Evolutionary conservation across 2,888 invertebrate genomes (phyloP), one percentile per base, ranked within the genome.

Genomic region (Cryptocephalus moraei): DNA sequence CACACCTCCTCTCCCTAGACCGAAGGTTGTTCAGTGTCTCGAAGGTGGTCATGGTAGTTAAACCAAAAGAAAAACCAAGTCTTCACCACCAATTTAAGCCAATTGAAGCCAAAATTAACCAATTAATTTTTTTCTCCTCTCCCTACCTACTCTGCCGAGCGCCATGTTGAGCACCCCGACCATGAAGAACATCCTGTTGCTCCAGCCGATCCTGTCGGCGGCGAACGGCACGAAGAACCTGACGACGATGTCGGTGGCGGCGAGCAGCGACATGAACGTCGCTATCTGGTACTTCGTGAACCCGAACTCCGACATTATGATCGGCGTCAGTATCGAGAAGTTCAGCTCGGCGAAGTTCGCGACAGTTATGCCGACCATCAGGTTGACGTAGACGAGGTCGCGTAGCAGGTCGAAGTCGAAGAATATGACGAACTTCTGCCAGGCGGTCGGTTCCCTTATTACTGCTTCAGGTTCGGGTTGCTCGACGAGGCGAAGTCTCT

Each of bases 261-360:
- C 84, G 50, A 85, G 70, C 39, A 83, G 66, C 0, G 85, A 84
- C 81, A 85, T 83, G 44, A 80, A 80, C 10, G 78, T 67, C 1
- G 86, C 84, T 1, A 81, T 80, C 67, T 84, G 72, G 4, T 72
- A 58, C 56, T 76, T 77, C 1, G 68, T 68, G 56, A 81, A 78
- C 0, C 81, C 77, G 58, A 80, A 82, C 58, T 84, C 85, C 12
- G 75, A 75, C n/a, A 86, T 68, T 55, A 86, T 82, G 53, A 85
- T 84, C 1, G 86, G 84, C 0, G 84, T 84, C 43, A 86, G 61
- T 43, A 85, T 76, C 1, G 84, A 82, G 62, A 86, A 86, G 63
- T 86, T 86, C 8, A 84, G 58, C 65, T 86, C 86, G 4, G 79
- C 80, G 58, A 84, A 84, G 60, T 80, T 81, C 0, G 84, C 84